phyloP scores from a whole-genome alignment of 2,797 vertebrate species.

The Rhincodon typus region DNA sequence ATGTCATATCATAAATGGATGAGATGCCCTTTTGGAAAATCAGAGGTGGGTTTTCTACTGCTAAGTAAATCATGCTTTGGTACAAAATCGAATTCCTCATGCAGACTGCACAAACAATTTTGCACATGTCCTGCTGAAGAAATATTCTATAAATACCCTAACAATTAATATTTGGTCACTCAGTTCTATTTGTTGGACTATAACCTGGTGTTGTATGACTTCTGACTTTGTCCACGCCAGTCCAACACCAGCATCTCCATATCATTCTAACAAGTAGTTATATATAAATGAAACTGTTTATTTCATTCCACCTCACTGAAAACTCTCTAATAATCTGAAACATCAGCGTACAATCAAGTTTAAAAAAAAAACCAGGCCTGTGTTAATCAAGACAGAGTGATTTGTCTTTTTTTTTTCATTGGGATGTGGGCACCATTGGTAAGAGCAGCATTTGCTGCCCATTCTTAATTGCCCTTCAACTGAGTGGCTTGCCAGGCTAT shows the following conservation, averaged over 20 bases:
- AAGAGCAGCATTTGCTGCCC: no score
- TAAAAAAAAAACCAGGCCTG: not conserved
- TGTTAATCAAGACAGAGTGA: not conserved
- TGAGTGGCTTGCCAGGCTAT: no score
- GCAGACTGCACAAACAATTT: conserved; percentile 40
- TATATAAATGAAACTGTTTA: not conserved
- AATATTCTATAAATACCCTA: conserved; percentile 54
- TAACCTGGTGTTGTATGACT: no score
- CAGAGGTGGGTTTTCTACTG: not conserved
- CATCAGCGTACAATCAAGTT: not conserved
- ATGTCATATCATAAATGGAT: not conserved
- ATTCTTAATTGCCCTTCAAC: no score
- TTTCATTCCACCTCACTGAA: not conserved
- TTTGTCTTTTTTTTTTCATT: no score
- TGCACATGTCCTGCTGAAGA: not conserved
- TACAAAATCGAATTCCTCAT: not conserved
- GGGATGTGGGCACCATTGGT: no score
- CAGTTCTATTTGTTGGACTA: not conserved
- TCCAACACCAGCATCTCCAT: no score
- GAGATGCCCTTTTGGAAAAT: not conserved
- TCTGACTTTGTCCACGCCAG: no score
- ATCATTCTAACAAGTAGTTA: not conserved
- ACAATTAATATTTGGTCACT: not conserved
- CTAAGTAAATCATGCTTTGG: not conserved
- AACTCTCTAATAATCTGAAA: not conserved